Percentiles rank a stretch among this genome's conserved stretches.
Conservation (phyloP, 2,113 vertebrate species). For the Corythaeola cristata region DNA sequence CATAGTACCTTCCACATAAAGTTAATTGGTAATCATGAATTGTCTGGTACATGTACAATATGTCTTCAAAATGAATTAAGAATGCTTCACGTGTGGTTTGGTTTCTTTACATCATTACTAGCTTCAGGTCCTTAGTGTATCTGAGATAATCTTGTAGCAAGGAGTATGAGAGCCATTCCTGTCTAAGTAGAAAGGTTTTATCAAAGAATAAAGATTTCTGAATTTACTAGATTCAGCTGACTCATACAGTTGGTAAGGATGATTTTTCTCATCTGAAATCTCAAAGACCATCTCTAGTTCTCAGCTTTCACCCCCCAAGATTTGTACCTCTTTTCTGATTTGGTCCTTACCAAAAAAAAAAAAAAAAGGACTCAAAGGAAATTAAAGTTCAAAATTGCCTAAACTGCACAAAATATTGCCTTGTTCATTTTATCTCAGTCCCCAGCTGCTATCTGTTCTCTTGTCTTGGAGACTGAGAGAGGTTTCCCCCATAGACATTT, state of each 20-base stretch:
- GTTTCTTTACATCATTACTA: background rate
- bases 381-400: background rate
- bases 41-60: background rate
- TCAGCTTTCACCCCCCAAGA: background rate
- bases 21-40: conserved; percentile 11
- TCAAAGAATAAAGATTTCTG: background rate
- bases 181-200: background rate
- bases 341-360: background rate
- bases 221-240: background rate
- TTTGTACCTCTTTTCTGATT: background rate
- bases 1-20: conserved; percentile 22
- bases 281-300: background rate
- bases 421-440: background rate
- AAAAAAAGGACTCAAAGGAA: background rate
- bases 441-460: background rate
- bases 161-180: background rate
- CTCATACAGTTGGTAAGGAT: background rate
- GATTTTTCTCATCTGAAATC: background rate
- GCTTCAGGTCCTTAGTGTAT: background rate
- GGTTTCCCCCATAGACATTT: background rate
- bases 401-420: background rate
- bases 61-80: conserved; percentile 6
- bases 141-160: background rate
- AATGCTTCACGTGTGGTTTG: background rate
- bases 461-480: background rate